Conservation (phyloP, 2,113 vertebrate genomes). For the Pachypanchax playfairii region DNA sequence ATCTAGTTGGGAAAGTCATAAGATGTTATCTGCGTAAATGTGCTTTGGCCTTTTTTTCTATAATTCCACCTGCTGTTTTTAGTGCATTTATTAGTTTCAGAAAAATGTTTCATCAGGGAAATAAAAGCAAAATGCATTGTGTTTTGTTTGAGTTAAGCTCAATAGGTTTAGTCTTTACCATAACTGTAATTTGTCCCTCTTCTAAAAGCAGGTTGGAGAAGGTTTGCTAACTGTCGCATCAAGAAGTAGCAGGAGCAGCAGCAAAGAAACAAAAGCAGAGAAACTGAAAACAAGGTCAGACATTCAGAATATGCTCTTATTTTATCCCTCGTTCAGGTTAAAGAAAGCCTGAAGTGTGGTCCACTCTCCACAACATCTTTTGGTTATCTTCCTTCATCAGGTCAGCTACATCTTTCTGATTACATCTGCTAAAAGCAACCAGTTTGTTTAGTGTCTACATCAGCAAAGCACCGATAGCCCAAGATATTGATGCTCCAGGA, state of each 20-base stretch:
- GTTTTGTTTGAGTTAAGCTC: too few relatives aligned
- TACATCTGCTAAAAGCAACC: conserved; percentile 74
- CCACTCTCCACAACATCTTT: conserved; percentile 34
- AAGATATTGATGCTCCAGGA: conserved; percentile 62
- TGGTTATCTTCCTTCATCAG: conserved; percentile 63
- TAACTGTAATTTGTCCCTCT: neutral
- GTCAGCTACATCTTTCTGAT: conserved; percentile 71
- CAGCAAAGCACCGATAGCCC: conserved; percentile 63
- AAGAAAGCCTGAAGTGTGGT: conserved; percentile 33
- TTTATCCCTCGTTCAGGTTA: conserved; percentile 35
- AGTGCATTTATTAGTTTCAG: too few relatives aligned
- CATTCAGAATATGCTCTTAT: conserved; percentile 7
- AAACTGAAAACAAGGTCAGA: neutral
- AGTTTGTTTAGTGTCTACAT: conserved; percentile 75
- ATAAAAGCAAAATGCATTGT: too few relatives aligned
- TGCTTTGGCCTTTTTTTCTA: too few relatives aligned
- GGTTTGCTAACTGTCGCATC: neutral
- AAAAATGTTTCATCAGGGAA: too few relatives aligned
- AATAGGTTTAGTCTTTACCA: neutral
- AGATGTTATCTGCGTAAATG: too few relatives aligned
- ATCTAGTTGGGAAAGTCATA: neutral
- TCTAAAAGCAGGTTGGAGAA: neutral
- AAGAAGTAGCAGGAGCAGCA: neutral
- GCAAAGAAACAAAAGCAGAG: neutral
- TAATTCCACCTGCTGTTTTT: too few relatives aligned